Conservation (phyloP, 1,140 invertebrate genomes). For the Neodiprion virginianus region DNA sequence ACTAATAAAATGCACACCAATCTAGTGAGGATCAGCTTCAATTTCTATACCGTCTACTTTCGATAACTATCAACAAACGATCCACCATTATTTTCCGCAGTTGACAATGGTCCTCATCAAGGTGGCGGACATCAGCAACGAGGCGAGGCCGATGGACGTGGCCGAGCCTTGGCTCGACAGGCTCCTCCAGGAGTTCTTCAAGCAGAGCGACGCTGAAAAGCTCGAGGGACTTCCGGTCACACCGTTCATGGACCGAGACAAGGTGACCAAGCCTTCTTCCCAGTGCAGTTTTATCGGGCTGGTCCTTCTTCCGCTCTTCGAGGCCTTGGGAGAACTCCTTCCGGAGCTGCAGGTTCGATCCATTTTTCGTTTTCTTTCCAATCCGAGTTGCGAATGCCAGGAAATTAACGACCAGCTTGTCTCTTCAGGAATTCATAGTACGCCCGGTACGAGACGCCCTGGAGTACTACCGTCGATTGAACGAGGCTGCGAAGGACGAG, state of each 20-base stretch:
- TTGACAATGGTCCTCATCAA: conserved; percentile 87
- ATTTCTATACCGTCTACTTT: neutral
- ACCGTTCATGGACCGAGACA: conserved; percentile 90
- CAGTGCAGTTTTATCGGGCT: conserved; percentile 88
- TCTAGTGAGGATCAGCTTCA: conserved; percentile 67
- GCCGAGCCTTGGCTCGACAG: conserved; percentile 87
- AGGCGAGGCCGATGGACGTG: conserved; percentile 83
- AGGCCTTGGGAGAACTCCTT: conserved; percentile 75
- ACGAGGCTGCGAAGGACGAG: conserved; percentile 71
- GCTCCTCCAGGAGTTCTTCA: conserved; percentile 80
- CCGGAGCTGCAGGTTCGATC: conserved; percentile 70
- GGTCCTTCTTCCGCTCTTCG: conserved; percentile 81
- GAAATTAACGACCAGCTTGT: neutral
- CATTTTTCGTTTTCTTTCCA: neutral
- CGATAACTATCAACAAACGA: neutral
- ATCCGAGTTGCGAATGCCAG: conserved; percentile 1
- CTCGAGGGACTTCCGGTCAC: conserved; percentile 84
- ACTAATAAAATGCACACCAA: conserved; percentile 79
- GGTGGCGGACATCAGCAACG: conserved; percentile 88
- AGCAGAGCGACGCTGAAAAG: conserved; percentile 85
- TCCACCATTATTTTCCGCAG: conserved; percentile 56
- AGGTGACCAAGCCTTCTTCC: conserved; percentile 85
- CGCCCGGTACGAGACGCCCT: conserved; percentile 65
- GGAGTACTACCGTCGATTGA: conserved; percentile 69
- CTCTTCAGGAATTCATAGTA: conserved; percentile 68